Evolutionary conservation across 1,140 invertebrate genomes (phyloP).

Genomic region (Ceratitis capitata): DNA sequence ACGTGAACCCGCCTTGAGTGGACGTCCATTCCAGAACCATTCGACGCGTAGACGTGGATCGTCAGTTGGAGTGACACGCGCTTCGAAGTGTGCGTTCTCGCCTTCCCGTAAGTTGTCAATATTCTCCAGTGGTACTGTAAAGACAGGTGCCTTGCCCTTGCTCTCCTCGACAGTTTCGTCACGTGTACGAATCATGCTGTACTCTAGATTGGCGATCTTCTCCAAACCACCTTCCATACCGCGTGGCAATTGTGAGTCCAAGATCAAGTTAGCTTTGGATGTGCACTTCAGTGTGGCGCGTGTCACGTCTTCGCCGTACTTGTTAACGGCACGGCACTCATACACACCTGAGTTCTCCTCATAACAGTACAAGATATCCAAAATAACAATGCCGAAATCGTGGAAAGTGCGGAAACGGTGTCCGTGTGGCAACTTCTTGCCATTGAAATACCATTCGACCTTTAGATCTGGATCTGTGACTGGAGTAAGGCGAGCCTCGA

Average conservation of each 20-base stretch:
- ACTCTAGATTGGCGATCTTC: constrained; percentile 92
- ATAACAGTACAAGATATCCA: constrained; percentile 96
- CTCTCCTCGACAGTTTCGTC: constrained; percentile 77
- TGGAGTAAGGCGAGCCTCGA: constrained; percentile 90
- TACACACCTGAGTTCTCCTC: constrained; percentile 96
- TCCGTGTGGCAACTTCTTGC: constrained; percentile 89
- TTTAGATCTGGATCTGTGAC: constrained; percentile 91
- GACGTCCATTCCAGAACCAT: constrained; percentile 95
- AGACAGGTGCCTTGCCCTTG: constrained; percentile 85
- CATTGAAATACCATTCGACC: constrained; percentile 96
- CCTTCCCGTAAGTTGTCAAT: constrained; percentile 86
- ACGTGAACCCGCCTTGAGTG: constrained; percentile 86
- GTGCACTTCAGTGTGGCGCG: constrained; percentile 86
- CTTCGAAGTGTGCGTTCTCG: constrained; percentile 95
- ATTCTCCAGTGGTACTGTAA: constrained; percentile 89
- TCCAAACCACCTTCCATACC: constrained; percentile 93
- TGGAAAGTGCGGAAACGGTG: constrained; percentile 96
- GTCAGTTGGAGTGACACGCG: constrained; percentile 88
- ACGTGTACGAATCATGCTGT: constrained; percentile 78
- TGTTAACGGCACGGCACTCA: constrained; percentile 91
- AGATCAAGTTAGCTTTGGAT: constrained; percentile 90
- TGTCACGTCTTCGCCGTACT: constrained; percentile 88
- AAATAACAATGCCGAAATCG: constrained; percentile 95
- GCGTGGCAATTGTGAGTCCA: constrained; percentile 93
- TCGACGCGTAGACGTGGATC: constrained; percentile 95